Conservation (phyloP, 2,797 vertebrate species). For the Tapirus indicus region DNA sequence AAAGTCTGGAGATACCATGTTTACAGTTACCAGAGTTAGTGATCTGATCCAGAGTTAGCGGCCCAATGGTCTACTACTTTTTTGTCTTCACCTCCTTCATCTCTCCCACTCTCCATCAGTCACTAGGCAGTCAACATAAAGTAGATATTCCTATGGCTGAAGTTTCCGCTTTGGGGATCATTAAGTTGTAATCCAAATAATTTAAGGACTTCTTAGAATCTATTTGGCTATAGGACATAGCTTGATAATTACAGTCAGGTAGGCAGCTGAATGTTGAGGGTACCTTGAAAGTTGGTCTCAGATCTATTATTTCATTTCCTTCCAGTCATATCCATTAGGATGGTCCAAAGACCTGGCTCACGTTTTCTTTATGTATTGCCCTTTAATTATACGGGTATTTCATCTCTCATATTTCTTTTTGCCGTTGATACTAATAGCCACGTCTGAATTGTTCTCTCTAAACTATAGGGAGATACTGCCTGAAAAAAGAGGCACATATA, state of each 20-base stretch:
- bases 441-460: constrained; percentile 39
- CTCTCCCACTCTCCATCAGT: background rate
- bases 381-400: constrained; percentile 70
- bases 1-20: background rate
- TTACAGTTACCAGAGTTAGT: background rate
- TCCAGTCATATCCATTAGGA: constrained; percentile 61
- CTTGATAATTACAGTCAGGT: constrained; percentile 65
- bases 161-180: constrained; percentile 57
- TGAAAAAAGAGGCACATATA: background rate
- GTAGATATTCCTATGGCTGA: constrained; percentile 38
- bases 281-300: constrained; percentile 69
- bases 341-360: constrained; percentile 57
- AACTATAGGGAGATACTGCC: background rate
- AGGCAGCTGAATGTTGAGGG: constrained; percentile 69
- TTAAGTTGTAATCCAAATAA: constrained; percentile 76
- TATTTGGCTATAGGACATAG: constrained; percentile 70
- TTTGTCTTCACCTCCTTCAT: background rate
- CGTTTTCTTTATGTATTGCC: constrained; percentile 72
- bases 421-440: constrained; percentile 50
- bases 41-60: background rate
- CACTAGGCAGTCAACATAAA: constrained; percentile 34
- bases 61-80: background rate
- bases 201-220: constrained; percentile 72
- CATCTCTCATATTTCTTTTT: constrained; percentile 66
- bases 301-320: constrained; percentile 72